Percentiles rank a stretch among this genome's conserved stretches.
phyloP scores from a whole-genome alignment of 2,113 vertebrate genomes.

The Nematolebias whitei region DNA sequence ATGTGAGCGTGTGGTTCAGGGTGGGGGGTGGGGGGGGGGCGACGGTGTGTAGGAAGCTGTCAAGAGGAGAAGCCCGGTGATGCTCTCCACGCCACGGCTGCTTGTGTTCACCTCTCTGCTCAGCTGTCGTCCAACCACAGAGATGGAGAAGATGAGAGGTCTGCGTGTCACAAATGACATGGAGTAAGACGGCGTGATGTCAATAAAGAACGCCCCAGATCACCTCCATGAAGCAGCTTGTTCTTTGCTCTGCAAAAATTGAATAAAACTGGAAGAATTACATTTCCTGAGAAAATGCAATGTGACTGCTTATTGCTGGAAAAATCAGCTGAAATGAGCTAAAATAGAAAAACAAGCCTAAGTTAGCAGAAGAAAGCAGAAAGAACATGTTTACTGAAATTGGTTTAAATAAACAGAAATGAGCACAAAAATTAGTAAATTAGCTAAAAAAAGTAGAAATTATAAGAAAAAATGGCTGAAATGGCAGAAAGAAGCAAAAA shows the following conservation, averaged over 20 bases:
- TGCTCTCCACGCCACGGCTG: slow-evolving; percentile 29
- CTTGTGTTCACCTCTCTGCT: slow-evolving; percentile 43
- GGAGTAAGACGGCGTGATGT: slow-evolving; percentile 1
- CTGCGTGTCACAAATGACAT: slow-evolving; percentile 67
- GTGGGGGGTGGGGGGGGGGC: slow-evolving; percentile 2
- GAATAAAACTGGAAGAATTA: no score
- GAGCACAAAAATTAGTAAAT: no score
- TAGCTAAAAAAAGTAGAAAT: no score
- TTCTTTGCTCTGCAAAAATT: background rate
- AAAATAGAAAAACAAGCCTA: no score
- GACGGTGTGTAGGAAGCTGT: slow-evolving; percentile 49
- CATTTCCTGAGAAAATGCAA: no score
- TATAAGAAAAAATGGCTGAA: no score
- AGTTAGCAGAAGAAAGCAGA: no score
- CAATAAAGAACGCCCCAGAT: background rate
- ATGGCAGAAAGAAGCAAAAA: no score
- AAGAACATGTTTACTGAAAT: no score
- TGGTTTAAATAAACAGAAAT: no score
- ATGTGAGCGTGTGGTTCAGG: slow-evolving; percentile 18
- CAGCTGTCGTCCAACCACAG: slow-evolving; percentile 36
- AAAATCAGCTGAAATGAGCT: no score
- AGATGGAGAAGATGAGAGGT: slow-evolving; percentile 63
- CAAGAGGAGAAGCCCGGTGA: slow-evolving; percentile 31
- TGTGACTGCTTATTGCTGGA: no score
- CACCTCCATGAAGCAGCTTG: background rate